These are phyloP conservation scores for Etia nguti DNA, from an alignment of 2,113 vertebrate genomes.

Conservation along the genomic window DNA sequence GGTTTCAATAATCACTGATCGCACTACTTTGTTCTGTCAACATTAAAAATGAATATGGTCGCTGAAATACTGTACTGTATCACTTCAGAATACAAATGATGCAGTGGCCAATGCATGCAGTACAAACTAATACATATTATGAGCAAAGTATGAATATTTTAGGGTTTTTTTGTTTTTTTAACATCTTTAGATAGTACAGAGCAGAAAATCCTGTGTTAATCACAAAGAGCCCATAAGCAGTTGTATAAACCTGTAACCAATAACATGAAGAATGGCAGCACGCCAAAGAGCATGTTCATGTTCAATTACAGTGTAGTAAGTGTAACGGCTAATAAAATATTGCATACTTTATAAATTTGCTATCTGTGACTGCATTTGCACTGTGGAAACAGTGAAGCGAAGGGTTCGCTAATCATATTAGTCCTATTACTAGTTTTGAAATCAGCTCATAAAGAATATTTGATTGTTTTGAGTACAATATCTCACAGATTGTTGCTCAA, in stretches of 20 bases:
- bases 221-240: neutral
- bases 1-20: slow-evolving; percentile 27
- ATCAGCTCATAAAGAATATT: neutral
- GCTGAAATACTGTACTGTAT: neutral
- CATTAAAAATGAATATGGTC: slow-evolving; percentile 26
- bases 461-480: neutral
- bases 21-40: slow-evolving; percentile 12
- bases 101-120: neutral
- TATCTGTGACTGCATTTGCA: neutral
- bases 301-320: neutral
- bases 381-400: neutral
- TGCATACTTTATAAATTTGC: neutral
- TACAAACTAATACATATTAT: neutral
- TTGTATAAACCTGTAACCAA: neutral
- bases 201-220: neutral
- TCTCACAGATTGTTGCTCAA: neutral
- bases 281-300: neutral
- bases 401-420: neutral
- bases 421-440: neutral
- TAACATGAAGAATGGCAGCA: neutral
- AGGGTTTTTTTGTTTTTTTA: neutral
- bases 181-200: neutral
- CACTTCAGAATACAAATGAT: slow-evolving; percentile 28
- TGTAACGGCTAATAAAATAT: neutral
- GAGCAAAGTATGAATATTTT: neutral